A percentile compares a stretch with the other conserved stretches of the same genome.
phyloP scores from a whole-genome alignment of 2,888 invertebrate species.

The Nephrotoma appendiculata region DNA sequence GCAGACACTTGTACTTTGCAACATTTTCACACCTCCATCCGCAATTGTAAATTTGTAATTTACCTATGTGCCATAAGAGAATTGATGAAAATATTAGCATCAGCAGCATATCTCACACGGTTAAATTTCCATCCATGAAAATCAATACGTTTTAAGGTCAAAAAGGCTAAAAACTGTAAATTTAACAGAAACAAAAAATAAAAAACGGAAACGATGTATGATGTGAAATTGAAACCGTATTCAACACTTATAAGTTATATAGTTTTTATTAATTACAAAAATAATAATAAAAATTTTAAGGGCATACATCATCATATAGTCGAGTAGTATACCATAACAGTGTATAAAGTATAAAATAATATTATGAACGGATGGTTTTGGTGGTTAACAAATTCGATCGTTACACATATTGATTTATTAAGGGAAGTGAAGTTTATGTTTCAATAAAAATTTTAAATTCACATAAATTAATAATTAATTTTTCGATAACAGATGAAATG shows the following conservation, averaged over 20 bases:
- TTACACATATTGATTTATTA: not conserved
- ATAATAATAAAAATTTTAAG: not conserved
- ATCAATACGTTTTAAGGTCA: not conserved
- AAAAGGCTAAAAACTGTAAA: not conserved
- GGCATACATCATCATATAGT: not conserved
- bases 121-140: not conserved
- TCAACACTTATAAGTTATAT: not conserved
- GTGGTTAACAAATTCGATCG: not conserved
- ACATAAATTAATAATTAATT: not conserved
- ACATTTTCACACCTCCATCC: no score
- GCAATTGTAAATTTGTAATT: no score
- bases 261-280: not conserved
- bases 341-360: not conserved
- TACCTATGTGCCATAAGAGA: not conserved
- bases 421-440: not conserved
- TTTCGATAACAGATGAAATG: not conserved
- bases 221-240: not conserved
- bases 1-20: no score
- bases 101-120: not conserved
- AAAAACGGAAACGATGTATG: not conserved
- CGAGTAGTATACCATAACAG: not conserved
- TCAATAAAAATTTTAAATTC: not conserved
- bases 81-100: not conserved
- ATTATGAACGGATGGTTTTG: not conserved
- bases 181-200: not conserved